A percentile compares a stretch with the other conserved stretches of the same genome.
Evolutionary conservation across 2,113 vertebrate species (phyloP).

Genomic region (Xyliphius kryptos): DNA sequence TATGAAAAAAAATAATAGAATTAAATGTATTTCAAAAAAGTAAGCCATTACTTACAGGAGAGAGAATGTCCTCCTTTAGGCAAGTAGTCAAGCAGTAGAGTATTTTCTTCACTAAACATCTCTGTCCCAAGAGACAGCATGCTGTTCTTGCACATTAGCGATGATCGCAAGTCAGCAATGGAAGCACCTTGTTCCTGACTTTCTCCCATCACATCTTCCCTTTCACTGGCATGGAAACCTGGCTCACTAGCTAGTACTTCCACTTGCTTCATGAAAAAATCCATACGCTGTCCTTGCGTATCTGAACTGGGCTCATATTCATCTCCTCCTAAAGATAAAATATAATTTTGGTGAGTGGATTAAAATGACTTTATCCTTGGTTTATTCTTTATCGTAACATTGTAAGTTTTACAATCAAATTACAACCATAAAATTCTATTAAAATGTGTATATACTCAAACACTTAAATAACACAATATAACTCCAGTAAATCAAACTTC

Average conservation of each 20-base stretch:
- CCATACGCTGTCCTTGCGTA: slow-evolving; percentile 72
- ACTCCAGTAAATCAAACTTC: too few species aligned
- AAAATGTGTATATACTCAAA: too few species aligned
- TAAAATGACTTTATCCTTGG: too few species aligned
- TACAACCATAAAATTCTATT: too few species aligned
- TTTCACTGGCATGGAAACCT: slow-evolving; percentile 75
- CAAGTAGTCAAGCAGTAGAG: slow-evolving; percentile 91
- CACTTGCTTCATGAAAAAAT: slow-evolving; percentile 74
- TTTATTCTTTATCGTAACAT: too few species aligned
- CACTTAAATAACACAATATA: too few species aligned
- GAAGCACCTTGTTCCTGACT: slow-evolving; percentile 57
- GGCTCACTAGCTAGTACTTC: slow-evolving; percentile 73
- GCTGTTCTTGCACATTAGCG: slow-evolving; percentile 96
- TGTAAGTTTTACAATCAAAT: too few species aligned
- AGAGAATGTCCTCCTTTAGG: slow-evolving; percentile 89
- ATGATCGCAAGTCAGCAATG: slow-evolving; percentile 87
- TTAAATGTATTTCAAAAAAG: slow-evolving; percentile 31
- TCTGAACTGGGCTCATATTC: slow-evolving; percentile 79
- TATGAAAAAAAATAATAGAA: too few species aligned
- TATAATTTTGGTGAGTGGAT: slow-evolving; percentile 34
- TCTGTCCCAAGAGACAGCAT: slow-evolving; percentile 90
- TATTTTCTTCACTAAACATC: slow-evolving; percentile 87
- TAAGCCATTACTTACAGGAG: slow-evolving; percentile 79
- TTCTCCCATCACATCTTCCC: slow-evolving; percentile 69
- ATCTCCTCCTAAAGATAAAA: slow-evolving; percentile 65